Evolutionary conservation across 2,797 vertebrate genomes (phyloP).

Genomic region (Mormyrus hasselquistii): DNA sequence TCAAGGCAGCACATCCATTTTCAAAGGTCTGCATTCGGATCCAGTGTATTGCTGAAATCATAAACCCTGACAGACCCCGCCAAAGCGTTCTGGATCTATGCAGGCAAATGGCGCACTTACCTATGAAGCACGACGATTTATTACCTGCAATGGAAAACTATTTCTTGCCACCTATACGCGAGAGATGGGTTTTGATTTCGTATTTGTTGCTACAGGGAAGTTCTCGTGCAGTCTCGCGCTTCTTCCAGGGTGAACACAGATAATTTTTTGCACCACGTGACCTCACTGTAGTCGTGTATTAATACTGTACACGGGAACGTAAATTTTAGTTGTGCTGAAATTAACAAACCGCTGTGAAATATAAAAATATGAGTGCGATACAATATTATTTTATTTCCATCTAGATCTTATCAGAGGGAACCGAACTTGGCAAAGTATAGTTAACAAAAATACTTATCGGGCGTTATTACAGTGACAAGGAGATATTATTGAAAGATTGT

Average conservation of each 20-base stretch:
- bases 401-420: not conserved
- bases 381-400: not conserved
- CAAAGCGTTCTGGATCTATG: constrained; percentile 30
- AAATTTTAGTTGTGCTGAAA: not conserved
- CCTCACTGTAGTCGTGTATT: constrained; percentile 37
- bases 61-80: constrained; percentile 7
- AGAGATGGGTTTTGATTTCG: constrained; percentile 34
- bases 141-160: constrained; percentile 27
- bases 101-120: constrained; percentile 28
- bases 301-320: constrained; percentile 8
- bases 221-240: constrained; percentile 43
- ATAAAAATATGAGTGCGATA: not conserved
- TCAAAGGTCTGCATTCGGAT: constrained; percentile 33
- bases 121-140: constrained; percentile 23
- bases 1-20: constrained; percentile 35
- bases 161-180: constrained; percentile 43
- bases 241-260: constrained; percentile 41
- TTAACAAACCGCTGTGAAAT: constrained; percentile 34
- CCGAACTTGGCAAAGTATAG: not conserved
- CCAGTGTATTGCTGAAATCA: constrained; percentile 31
- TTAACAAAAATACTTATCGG: not conserved
- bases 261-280: constrained; percentile 42
- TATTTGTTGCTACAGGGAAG: constrained; percentile 41
- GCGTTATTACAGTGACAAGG: not conserved
- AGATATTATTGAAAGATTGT: not conserved